Evolutionary conservation across 2,888 invertebrate genomes (phyloP), one percentile per base, ranked within the genome.

Genomic region (Melieria picta): DNA sequence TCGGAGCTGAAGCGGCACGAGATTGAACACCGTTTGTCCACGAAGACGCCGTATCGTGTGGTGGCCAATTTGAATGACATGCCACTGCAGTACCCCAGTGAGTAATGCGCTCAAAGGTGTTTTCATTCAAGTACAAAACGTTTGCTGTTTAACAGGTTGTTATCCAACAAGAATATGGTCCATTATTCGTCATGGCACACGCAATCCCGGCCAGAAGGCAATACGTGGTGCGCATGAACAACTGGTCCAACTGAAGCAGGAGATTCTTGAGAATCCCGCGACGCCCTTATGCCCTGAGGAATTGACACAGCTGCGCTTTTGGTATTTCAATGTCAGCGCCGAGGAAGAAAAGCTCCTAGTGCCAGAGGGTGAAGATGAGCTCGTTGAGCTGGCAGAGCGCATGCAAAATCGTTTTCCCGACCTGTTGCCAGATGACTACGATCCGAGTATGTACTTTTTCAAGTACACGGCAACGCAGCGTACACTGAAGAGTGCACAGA

Each of bases 391-490:
- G 42, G 94, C 91, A 11, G 91, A 92, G 82, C 89, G 95, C 79
- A 92, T 92, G 89, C 92, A 93, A 78, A 89, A 89, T 13, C 88
- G 94, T 77, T 94, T 93, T 83, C 92, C 93, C 3, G 83, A 85
- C 72, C 81, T 93, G 56, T 88, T 95, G 56, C 88, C 89, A 56
- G 88, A 90, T 72, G 85, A 87, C 70, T 94, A 93, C 81, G 87
- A 88, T 78, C 80, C 84, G 0, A 48, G 79, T 58, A 78, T 79
- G 72, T 83, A 80, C 75, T 88, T 94, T 91, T 93, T 95, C 81
- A 91, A 91, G 79, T 93, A 90, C 77, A 95, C 95, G 16, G 90
- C 91, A 2, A 93, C 93, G 1, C 92, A 94, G 82, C 89, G 95
- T 77, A 90, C 95, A 0, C 89, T 91, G 69, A 90, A 90, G 79